Conservation (phyloP, 2,888 invertebrate genomes). For the Ornithoptera alexandrae region DNA sequence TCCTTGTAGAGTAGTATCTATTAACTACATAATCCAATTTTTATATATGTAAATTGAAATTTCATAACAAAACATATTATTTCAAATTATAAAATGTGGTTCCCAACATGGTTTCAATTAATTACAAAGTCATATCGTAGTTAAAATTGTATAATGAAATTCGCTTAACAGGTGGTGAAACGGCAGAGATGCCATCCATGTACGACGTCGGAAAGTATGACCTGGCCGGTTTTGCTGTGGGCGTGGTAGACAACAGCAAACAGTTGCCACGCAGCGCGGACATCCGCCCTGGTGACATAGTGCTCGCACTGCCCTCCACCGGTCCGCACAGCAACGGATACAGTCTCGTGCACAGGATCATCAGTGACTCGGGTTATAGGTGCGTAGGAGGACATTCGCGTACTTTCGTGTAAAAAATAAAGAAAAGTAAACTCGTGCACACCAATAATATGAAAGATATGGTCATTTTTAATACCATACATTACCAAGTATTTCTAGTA, state of each 20-base stretch:
- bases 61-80: too few species aligned
- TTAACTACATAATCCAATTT: too few species aligned
- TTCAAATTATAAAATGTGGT: too few species aligned
- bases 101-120: too few species aligned
- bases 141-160: background rate
- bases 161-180: slow-evolving; percentile 88
- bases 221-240: slow-evolving; percentile 97
- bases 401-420: background rate
- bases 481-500: too few species aligned
- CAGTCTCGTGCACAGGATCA: slow-evolving; percentile 90
- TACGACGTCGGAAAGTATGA: slow-evolving; percentile 94
- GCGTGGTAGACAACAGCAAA: slow-evolving; percentile 88
- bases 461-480: too few species aligned
- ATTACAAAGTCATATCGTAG: too few species aligned
- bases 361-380: slow-evolving; percentile 83
- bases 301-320: slow-evolving; percentile 92
- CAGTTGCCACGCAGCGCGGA: slow-evolving; percentile 84
- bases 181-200: slow-evolving; percentile 98
- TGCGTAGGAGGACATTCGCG: slow-evolving; percentile 42
- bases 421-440: too few species aligned
- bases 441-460: too few species aligned
- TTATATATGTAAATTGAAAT: too few species aligned
- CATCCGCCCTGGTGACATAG: slow-evolving; percentile 86
- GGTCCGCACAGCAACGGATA: slow-evolving; percentile 98
- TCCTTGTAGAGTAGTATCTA: too few species aligned